phyloP scores from a whole-genome alignment of 2,797 vertebrate species.

The Alauda arvensis region DNA sequence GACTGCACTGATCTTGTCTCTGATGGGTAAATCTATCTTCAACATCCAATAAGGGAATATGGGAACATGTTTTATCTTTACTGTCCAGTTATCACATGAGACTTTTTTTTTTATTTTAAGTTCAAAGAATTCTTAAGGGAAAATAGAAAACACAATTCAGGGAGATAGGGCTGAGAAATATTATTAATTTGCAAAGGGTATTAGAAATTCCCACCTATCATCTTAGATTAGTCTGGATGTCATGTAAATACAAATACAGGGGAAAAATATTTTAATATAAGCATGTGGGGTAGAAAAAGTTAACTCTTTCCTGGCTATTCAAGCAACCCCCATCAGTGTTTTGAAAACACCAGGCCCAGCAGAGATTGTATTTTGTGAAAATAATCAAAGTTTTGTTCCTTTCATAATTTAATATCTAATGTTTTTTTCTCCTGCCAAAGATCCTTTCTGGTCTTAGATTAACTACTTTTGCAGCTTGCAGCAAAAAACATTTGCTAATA shows the following conservation, averaged over 20 bases:
- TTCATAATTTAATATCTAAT: not conserved
- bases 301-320: not conserved
- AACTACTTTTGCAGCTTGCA: not conserved
- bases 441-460: not conserved
- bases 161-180: not conserved
- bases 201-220: not conserved
- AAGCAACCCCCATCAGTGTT: not conserved
- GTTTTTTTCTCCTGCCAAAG: not conserved
- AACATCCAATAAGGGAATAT: not conserved
- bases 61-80: conserved; percentile 9
- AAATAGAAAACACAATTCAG: conserved; percentile 16
- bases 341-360: not conserved
- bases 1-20: not conserved
- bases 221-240: not conserved
- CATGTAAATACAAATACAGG: not conserved
- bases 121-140: conserved; percentile 8
- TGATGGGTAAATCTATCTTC: not conserved
- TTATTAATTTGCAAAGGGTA: not conserved
- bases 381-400: not conserved
- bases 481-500: not conserved
- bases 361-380: not conserved
- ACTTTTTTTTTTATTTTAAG: not conserved
- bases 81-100: conserved; percentile 18
- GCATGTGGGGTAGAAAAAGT: not conserved
- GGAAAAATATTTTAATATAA: not conserved